A percentile compares a stretch with the other conserved stretches of the same genome.
Evolutionary conservation across 2,888 invertebrate species (phyloP).

Genomic region (Anaspis maculata): DNA sequence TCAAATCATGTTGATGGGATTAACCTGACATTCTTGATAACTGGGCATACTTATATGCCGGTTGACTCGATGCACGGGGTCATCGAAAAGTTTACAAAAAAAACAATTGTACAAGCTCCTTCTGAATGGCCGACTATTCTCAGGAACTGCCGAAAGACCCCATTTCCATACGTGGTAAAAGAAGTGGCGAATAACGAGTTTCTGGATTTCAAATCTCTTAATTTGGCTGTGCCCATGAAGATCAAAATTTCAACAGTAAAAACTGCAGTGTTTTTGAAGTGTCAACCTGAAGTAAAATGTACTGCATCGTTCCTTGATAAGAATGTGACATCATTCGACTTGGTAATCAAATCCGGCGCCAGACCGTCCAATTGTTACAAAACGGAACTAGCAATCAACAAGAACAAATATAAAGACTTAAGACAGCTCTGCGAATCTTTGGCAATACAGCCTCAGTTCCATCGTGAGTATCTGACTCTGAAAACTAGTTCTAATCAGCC

Average conservation of each 20-base stretch:
- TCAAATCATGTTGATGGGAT: too few species aligned
- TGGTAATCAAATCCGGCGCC: background rate
- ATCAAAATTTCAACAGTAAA: background rate
- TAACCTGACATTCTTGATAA: constrained; percentile 11
- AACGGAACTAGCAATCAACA: background rate
- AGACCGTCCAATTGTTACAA: background rate
- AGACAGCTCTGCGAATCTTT: background rate
- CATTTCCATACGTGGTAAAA: background rate
- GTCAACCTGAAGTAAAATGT: background rate
- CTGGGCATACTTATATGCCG: constrained; percentile 31
- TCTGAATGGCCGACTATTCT: constrained; percentile 23
- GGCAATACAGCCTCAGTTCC: background rate
- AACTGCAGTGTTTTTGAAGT: background rate
- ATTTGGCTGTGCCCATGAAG: background rate
- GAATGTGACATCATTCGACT: too few species aligned
- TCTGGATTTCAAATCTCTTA: background rate
- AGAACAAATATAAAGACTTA: background rate
- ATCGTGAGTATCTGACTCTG: too few species aligned
- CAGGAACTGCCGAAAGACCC: constrained; percentile 3
- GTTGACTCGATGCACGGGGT: too few species aligned
- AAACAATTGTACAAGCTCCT: too few species aligned
- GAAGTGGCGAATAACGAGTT: background rate
- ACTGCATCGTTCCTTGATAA: background rate
- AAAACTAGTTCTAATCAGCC: background rate
- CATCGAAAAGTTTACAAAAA: constrained; percentile 22